Evolutionary conservation across 2,113 vertebrate species (phyloP).

Genomic region (Hippopotamus amphibius): DNA sequence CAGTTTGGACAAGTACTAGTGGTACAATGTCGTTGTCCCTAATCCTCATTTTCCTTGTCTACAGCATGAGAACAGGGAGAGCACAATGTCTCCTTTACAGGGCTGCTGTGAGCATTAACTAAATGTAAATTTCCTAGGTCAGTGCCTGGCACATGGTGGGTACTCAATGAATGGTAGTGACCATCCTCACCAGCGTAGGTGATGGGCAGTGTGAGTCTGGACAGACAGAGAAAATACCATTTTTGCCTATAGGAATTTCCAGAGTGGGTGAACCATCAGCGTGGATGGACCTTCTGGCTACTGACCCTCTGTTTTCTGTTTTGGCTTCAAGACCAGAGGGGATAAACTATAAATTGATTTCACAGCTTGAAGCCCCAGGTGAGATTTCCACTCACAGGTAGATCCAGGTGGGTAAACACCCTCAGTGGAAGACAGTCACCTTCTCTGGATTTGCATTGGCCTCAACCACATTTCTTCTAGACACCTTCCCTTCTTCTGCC

Average conservation of each 20-base stretch:
- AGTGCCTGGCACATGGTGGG: too few species aligned
- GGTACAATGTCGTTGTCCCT: background rate
- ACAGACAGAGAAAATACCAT: background rate
- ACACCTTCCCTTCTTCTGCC: background rate
- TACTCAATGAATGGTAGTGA: background rate
- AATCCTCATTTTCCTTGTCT: background rate
- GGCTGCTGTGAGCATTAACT: background rate
- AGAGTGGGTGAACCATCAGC: too few species aligned
- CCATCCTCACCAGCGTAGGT: too few species aligned
- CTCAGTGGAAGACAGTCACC: background rate
- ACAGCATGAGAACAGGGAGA: background rate
- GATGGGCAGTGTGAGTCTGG: background rate
- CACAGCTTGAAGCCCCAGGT: background rate
- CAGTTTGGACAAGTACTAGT: background rate
- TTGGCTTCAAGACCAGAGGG: background rate
- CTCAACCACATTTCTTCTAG: background rate
- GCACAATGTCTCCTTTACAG: background rate
- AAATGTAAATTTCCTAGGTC: background rate
- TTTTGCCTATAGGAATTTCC: background rate
- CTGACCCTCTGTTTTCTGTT: background rate
- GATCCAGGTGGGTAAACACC: background rate
- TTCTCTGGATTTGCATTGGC: background rate
- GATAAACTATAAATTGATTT: background rate
- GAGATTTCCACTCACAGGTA: background rate
- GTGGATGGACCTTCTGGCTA: background rate